Conservation (phyloP, 2,888 invertebrate genomes). For the Caenorhabditis auriculariae region DNA sequence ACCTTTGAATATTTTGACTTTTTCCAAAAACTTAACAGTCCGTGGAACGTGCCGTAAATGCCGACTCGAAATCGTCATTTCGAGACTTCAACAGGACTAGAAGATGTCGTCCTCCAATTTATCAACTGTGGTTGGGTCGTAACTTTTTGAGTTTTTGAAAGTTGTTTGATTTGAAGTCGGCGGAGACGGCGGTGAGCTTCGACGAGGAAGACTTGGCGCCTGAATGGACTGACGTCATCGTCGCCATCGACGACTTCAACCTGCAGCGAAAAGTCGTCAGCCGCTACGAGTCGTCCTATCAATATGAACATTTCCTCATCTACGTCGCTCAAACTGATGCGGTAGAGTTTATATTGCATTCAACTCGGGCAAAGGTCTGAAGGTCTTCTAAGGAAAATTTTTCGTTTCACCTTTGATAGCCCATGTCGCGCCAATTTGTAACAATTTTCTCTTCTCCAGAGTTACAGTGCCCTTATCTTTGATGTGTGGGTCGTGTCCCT, state of each 20-base stretch:
- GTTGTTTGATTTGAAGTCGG: slow-evolving; percentile 4
- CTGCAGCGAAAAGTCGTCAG: slow-evolving; percentile 4
- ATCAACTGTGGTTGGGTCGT: no score
- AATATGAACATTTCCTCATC: slow-evolving; percentile 18
- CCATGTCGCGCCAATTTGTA: neutral
- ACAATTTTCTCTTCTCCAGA: neutral
- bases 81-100: no score
- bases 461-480: neutral
- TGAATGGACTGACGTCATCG: slow-evolving; percentile 8
- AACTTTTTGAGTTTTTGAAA: no score
- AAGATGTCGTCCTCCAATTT: no score
- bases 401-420: neutral
- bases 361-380: no score
- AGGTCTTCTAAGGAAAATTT: no score
- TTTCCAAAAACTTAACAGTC: no score
- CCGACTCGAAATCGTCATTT: no score
- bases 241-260: slow-evolving; percentile 27
- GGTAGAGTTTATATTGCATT: no score
- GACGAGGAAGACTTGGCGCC: slow-evolving; percentile 17
- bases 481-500: neutral
- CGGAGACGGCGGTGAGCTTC: slow-evolving; percentile 23
- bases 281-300: slow-evolving; percentile 2
- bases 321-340: slow-evolving; percentile 5
- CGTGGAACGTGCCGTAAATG: no score
- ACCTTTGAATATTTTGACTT: no score